Base-by-base conservation (phyloP, 2,113 vertebrate genomes). In the Eonycteris spelaea region DNA sequence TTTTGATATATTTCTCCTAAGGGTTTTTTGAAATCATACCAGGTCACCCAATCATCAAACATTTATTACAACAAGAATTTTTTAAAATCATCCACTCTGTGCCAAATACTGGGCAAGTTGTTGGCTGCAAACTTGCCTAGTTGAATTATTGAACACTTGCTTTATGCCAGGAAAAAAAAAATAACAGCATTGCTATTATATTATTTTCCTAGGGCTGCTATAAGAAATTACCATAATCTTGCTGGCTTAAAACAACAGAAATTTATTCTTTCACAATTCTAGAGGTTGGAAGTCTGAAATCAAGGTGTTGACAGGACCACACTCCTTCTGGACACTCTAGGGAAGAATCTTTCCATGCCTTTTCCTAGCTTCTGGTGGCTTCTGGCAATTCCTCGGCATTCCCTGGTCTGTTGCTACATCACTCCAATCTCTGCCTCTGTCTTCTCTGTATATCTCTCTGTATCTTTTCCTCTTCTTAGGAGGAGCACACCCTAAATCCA, bases 1-100 rank as follows among this genome's bases (percentile, higher is more conserved):
- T 85, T 97, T 96, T 95, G 70, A 87, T 95, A 63, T 57, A 86
- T 91, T 85, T 97, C 38, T 96, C 65, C 35, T 89, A 88, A 75
- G 78, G 24, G 43, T 67, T 95, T 91, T 80, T 78, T 74, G 3
- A 91, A 97, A 95, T 95, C 55, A 88, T 53, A 86, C 28, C 57
- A 93, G 38, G 57, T 92, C 74, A 80, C 7, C 78, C 45, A 90
- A 40, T 92, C 92, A 95, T 94, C 74, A 94, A 83, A 92, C 45
- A 67, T 94, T 96, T 97, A 92, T 94, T 95, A 87, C 48, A 93
- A 70, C 30, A 93, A 94, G 59, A 24, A 87, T 51, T 90, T 90
- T 65, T n/a, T 51, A 14, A 83, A 93, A 86, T 82, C 45, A 75
- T 74, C n/a, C 89, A 1, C 40, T 95, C 79, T 88, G 53, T 73